Base-by-base conservation (phyloP, 2,797 vertebrate genomes). In the Clarias platycephalus region DNA sequence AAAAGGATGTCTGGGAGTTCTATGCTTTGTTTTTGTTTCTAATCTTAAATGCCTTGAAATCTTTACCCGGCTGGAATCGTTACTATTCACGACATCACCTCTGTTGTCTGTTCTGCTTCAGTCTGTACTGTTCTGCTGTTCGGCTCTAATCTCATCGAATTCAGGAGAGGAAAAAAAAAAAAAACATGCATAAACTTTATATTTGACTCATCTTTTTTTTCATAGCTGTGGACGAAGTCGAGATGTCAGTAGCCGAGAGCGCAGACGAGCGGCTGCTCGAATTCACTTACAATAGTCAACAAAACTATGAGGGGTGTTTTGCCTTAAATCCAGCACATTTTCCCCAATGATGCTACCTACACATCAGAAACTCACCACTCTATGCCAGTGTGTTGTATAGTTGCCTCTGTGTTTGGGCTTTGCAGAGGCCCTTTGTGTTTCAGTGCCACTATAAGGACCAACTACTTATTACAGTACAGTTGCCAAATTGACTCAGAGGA, bases 301-400 rank as follows among this genome's bases (percentile, higher is more conserved):
- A 79, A 84, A 90, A 71, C 83, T 88, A 63, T 55, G 90, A 92
- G 91, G 90, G 92, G 93, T 74, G 34, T 71, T 78, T 86, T 86
- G 94, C 95, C 94, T 95, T 95, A 95, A 95, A 93, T 90, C 90
- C 92, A 93, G 91, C 90, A 91, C 81, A 91, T 93, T 94, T 90
- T 92, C 90, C 93, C 91, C 90, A 91, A 92, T 91, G 91, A 92
- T 92, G 93, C 93, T 94, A 93, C 92, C 94, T 94, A 92, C 90
- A 82, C 72, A 76, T 85, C 79, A 57, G 57, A 79, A 79, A 79
- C 22, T 26, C 68, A 24, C 44, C 71, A 66, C 40, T 80, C 44
- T 66, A 49, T 80, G 40, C 82, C 80, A 55, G 81, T 71, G 58
- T 55, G 15, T 83, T 22, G 24, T 72, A 81, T 64, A 49, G 20